Base-by-base conservation (phyloP, 2,113 vertebrate genomes). In the Dasyurus viverrinus region DNA sequence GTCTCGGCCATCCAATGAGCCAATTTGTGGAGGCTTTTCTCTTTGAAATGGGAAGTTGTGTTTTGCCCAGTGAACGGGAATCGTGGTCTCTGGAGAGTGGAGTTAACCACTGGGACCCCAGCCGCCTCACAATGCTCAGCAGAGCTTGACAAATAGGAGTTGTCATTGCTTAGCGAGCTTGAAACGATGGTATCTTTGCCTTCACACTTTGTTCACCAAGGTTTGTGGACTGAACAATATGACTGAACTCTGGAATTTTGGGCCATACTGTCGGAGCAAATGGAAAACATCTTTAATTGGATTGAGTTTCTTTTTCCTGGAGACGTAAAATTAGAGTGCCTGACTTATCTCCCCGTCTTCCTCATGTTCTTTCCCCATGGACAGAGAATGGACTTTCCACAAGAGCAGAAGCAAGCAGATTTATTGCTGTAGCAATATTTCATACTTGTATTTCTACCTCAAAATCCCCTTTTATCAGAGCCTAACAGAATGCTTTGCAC, bases 261-360 rank as follows among this genome's bases (percentile, higher is more conserved):
- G 8, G 50, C 36, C 19, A 90, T 55, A 57, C 91, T n/a, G 47
- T 76, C 93, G 26, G 26, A 25, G 10, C 36, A 47, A 27, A 68
- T 92, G 89, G 16, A 92, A 94, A 7, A 60, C 47, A 22, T 47
- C 54, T 76, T 46, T 95, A 94, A 54, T 93, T 94, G n/a, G 50
- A 96, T 89, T 94, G 48, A 0, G 68, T 47, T 60, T 8, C 91
- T 55, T 93, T 11, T 1, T 23, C 12, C 91, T 95, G 60, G 53
- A 93, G n/a, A 36, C 16, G 9, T 90, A 91, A 46, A 16, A 8
- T 90, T 90, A 25, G 22, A 24, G 54, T 93, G 47, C 26, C 94
- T 60, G 90, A 22, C 42, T 84, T 84, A 84, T 42, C 68, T 84
- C 19, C 19, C 68, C 22, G 8, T 6, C 68, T 16, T 42, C 68